These are phyloP conservation scores for Geotrypetes seraphini DNA, from an alignment of 2,797 vertebrate genomes.

Conservation along the genomic window DNA sequence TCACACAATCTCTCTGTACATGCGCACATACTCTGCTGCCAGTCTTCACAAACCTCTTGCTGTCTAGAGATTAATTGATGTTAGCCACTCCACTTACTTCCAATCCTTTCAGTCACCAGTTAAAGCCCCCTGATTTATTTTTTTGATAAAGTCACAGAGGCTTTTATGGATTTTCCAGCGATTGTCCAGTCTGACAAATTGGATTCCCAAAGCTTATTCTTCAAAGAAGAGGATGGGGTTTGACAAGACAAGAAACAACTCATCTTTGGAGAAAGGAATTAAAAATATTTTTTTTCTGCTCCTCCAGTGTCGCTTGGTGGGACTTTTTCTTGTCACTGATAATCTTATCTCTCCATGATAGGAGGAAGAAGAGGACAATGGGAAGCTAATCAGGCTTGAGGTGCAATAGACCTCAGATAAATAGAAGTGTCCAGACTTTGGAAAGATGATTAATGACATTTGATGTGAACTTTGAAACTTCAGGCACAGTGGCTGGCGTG, in stretches of 20 bases:
- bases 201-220: conserved; percentile 60
- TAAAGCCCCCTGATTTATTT: conserved; percentile 64
- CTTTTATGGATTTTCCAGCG: conserved; percentile 60
- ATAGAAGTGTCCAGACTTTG: conserved; percentile 63
- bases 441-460: conserved; percentile 70
- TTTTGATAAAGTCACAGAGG: conserved; percentile 61
- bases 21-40: conserved; percentile 28
- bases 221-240: conserved; percentile 61
- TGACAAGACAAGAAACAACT: conserved; percentile 68
- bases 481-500: conserved; percentile 1
- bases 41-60: conserved; percentile 33
- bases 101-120: conserved; percentile 53
- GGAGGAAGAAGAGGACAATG: conserved; percentile 69
- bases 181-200: conserved; percentile 70
- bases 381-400: conserved; percentile 50
- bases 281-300: conserved; percentile 48
- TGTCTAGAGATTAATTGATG: conserved; percentile 60
- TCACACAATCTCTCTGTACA: conserved; percentile 19
- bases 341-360: conserved; percentile 79
- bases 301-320: conserved; percentile 50
- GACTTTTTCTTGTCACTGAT: conserved; percentile 67
- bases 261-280: conserved; percentile 57
- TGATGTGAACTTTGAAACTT: conserved; percentile 29
- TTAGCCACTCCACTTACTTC: conserved; percentile 49
- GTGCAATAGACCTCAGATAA: conserved; percentile 67